Conservation (phyloP, 2,888 invertebrate genomes). For the Cheilosia vulpina region DNA sequence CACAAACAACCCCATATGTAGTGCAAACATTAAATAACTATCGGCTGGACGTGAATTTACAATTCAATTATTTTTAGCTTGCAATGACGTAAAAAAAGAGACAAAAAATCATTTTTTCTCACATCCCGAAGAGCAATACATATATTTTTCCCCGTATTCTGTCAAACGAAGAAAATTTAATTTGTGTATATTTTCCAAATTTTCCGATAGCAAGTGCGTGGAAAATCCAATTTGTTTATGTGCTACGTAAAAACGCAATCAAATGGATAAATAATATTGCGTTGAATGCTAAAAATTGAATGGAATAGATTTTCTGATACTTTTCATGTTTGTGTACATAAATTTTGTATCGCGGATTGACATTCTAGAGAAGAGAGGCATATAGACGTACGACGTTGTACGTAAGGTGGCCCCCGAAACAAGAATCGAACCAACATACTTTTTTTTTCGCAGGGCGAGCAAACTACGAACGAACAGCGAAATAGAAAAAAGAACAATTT, state of each 20-base stretch:
- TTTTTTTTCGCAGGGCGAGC: slow-evolving; percentile 39
- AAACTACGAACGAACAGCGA: slow-evolving; percentile 14
- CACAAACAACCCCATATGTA: slow-evolving; percentile 2
- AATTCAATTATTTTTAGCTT: slow-evolving; percentile 73
- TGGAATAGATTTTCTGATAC: slow-evolving; percentile 4
- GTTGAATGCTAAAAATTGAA: slow-evolving; percentile 13
- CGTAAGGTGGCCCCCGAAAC: slow-evolving; percentile 24
- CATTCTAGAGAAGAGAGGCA: slow-evolving; percentile 65
- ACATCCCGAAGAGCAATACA: slow-evolving; percentile 62
- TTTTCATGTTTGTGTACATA: slow-evolving; percentile 64
- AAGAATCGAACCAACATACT: slow-evolving; percentile 39
- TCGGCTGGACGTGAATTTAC: slow-evolving; percentile 51
- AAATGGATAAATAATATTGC: slow-evolving; percentile 1
- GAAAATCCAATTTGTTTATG: slow-evolving; percentile 2
- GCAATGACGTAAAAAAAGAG: slow-evolving; percentile 74
- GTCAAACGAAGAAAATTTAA: slow-evolving; percentile 54
- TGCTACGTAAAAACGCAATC: slow-evolving; percentile 2
- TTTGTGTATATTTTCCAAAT: slow-evolving; percentile 19
- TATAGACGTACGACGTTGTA: slow-evolving; percentile 16
- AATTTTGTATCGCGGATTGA: slow-evolving; percentile 64
- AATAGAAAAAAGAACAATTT: slow-evolving; percentile 41
- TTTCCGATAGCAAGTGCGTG: neutral
- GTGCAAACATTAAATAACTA: slow-evolving; percentile 58
- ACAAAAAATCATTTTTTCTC: slow-evolving; percentile 68
- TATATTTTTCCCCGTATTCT: slow-evolving; percentile 69